Evolutionary conservation across 2,113 vertebrate genomes (phyloP).

Genomic region (Paedocypris sp.): DNA sequence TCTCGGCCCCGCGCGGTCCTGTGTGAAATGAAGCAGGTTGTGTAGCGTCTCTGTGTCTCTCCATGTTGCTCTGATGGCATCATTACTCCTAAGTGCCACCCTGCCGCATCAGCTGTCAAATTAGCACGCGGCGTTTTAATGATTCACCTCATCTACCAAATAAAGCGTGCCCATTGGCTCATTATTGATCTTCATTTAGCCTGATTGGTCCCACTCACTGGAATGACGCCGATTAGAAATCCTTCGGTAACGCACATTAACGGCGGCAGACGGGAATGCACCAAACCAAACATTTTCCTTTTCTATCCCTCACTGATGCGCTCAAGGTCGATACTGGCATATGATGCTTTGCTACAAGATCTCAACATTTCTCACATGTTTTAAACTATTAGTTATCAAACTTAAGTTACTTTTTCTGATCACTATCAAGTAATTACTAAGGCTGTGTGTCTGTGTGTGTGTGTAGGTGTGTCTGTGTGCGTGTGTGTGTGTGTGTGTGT

Average conservation of each 20-base stretch:
- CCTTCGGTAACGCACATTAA: conserved; percentile 26
- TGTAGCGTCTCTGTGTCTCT: conserved; percentile 4
- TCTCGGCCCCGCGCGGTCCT: neutral
- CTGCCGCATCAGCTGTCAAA: conserved; percentile 36
- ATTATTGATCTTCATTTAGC: conserved; percentile 40
- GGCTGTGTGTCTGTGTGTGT: no score
- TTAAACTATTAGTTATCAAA: no score
- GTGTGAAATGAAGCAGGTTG: conserved; percentile 15
- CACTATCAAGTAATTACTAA: no score
- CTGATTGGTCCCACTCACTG: conserved; percentile 36
- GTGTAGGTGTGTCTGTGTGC: no score
- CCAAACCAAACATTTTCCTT: no score
- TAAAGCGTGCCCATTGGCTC: conserved; percentile 35
- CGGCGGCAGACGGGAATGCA: neutral
- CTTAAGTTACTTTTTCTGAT: no score
- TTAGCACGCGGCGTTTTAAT: conserved; percentile 38
- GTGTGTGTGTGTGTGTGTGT: no score
- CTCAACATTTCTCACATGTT: no score
- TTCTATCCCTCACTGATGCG: no score
- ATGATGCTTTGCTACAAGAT: no score
- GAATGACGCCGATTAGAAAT: conserved; percentile 21
- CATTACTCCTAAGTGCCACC: conserved; percentile 35
- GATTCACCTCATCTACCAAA: conserved; percentile 39
- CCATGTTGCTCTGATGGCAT: conserved; percentile 35
- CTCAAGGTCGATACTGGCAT: no score